Percentiles rank a stretch among this genome's conserved stretches.
These are phyloP conservation scores for Acanthisitta chloris DNA, from an alignment of 2,113 vertebrate genomes.

Conservation along the genomic window DNA sequence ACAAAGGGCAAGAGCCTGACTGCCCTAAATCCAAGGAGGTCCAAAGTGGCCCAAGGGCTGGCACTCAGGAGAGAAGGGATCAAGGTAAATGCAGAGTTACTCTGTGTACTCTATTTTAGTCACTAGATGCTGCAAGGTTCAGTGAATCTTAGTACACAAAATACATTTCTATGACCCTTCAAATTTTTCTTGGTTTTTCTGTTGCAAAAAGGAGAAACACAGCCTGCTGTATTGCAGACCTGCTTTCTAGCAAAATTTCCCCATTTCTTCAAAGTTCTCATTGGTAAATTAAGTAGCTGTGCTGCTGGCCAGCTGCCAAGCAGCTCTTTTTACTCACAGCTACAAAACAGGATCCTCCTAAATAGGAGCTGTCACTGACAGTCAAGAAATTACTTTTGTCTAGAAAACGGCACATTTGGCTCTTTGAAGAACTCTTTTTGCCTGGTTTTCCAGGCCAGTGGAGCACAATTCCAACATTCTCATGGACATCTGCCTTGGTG, in stretches of 20 bases:
- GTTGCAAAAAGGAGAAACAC: not conserved
- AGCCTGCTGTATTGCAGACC: not conserved
- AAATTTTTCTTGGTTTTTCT: not conserved
- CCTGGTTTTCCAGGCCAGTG: not conserved
- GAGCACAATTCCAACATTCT: not conserved
- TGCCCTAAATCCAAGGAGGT: not conserved
- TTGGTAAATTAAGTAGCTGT: not conserved
- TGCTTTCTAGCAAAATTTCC: conserved; percentile 5
- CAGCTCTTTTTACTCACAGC: not conserved
- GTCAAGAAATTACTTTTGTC: not conserved
- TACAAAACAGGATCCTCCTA: not conserved
- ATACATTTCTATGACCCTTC: not conserved
- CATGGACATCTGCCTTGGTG: not conserved
- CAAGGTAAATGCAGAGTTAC: not conserved
- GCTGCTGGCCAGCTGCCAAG: not conserved
- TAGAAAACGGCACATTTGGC: not conserved
- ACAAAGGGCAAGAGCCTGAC: not conserved
- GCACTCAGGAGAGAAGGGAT: not conserved
- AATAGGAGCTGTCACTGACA: not conserved
- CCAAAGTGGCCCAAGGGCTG: not conserved
- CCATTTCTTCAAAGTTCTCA: not conserved
- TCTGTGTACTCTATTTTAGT: not conserved
- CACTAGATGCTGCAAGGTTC: not conserved
- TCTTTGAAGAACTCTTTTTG: not conserved
- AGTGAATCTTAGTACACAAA: not conserved